phyloP scores from a whole-genome alignment of 2,797 vertebrate genomes.

The Tarsius wallacei region DNA sequence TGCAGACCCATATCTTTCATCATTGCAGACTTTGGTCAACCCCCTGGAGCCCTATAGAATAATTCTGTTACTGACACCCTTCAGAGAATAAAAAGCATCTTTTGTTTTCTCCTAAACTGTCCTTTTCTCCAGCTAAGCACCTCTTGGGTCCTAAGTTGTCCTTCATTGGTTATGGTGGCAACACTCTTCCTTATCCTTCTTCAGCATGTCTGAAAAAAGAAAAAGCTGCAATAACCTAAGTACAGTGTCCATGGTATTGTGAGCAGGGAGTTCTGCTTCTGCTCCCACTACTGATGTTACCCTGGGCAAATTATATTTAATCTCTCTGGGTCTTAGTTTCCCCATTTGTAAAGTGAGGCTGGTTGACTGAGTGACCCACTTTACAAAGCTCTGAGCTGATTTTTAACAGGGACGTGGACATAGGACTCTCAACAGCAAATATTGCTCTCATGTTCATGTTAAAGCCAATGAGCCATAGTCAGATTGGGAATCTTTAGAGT shows the following conservation, averaged over 20 bases:
- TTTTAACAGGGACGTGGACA: not conserved
- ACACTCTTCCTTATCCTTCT: not conserved
- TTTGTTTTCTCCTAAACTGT: not conserved
- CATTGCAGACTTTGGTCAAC: not conserved
- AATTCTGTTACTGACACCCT: not conserved
- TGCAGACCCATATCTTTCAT: not conserved
- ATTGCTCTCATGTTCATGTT: slow-evolving; percentile 1
- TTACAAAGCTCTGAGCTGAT: not conserved
- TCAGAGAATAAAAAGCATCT: not conserved
- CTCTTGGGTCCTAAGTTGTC: not conserved
- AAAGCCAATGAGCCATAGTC: slow-evolving; percentile 44
- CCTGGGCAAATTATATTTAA: not conserved
- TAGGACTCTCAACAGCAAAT: slow-evolving; percentile 5
- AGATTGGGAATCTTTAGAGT: slow-evolving; percentile 66
- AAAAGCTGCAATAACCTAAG: not conserved
- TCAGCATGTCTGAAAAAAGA: slow-evolving; percentile 24
- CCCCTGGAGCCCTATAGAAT: not conserved
- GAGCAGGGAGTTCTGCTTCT: not conserved
- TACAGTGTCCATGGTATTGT: not conserved
- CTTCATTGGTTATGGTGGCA: not conserved
- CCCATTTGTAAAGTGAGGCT: not conserved
- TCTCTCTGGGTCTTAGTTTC: too few relatives aligned
- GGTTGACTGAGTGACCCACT: not conserved
- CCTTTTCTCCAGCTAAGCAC: not conserved
- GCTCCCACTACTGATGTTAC: not conserved